Evolutionary conservation across 2,113 vertebrate species (phyloP).

Genomic region (Entomyzon cyanotis): DNA sequence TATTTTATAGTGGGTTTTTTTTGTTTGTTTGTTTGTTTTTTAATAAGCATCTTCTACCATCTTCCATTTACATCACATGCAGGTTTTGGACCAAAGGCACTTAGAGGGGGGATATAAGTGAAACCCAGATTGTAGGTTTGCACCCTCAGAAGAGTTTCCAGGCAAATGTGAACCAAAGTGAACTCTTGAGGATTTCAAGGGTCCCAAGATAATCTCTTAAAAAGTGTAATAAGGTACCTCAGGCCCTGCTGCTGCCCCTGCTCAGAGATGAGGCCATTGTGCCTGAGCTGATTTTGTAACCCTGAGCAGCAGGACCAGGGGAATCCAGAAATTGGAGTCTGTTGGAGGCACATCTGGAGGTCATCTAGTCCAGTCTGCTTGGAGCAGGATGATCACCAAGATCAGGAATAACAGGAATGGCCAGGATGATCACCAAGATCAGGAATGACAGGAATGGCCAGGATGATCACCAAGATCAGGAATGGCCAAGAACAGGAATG

Average conservation of each 20-base stretch:
- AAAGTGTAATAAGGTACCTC: not conserved
- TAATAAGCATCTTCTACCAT: not conserved
- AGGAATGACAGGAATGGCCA: not conserved
- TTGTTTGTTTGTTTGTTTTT: too few relatives aligned
- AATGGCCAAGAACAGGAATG: not conserved
- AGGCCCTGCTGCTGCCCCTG: not conserved
- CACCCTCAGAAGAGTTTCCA: fast-evolving
- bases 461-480: not conserved
- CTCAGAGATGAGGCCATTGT: not conserved
- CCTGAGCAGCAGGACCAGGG: not conserved
- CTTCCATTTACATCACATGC: not conserved
- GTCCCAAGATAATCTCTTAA: not conserved
- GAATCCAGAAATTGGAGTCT: not conserved
- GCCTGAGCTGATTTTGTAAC: not conserved
- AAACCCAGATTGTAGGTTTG: not conserved
- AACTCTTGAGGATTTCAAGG: not conserved
- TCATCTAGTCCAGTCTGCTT: not conserved
- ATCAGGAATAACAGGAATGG: not conserved
- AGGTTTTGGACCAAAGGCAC: not conserved
- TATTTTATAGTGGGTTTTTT: not conserved
- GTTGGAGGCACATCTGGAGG: not conserved
- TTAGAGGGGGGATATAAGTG: fast-evolving
- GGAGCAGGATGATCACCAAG: not conserved
- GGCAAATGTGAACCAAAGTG: not conserved
- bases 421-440: not conserved